Conservation (phyloP, 2,797 vertebrate species). For the Saguinus oedipus region DNA sequence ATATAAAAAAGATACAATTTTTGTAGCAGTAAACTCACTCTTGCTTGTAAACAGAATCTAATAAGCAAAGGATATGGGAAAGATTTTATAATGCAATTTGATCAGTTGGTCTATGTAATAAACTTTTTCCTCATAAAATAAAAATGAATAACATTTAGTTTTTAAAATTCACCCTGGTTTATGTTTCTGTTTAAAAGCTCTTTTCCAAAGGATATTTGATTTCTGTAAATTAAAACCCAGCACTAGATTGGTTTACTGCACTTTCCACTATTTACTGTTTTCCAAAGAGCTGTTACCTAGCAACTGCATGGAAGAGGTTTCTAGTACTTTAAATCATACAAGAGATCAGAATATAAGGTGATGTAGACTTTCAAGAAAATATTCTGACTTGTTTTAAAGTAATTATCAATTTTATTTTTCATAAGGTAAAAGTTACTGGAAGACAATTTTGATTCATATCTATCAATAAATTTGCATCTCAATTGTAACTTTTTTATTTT, state of each 20-base stretch:
- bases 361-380: not conserved
- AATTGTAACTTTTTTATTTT: not conserved
- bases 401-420: constrained; percentile 28
- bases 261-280: constrained; percentile 30
- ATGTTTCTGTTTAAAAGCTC: not conserved
- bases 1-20: not conserved
- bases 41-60: not conserved
- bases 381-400: constrained; percentile 5
- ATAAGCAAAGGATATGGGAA: not conserved
- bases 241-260: not conserved
- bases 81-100: not conserved
- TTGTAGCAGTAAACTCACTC: not conserved
- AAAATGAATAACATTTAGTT: constrained; percentile 7
- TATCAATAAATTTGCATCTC: not conserved
- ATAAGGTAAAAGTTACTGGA: not conserved
- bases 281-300: constrained; percentile 66
- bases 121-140: not conserved
- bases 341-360: constrained; percentile 22
- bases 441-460: not conserved
- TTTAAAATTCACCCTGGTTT: not conserved
- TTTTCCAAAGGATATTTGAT: constrained; percentile 40
- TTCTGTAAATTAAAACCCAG: constrained; percentile 53
- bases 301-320: constrained; percentile 57
- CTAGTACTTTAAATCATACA: constrained; percentile 13
- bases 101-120: not conserved